Conservation (phyloP, 2,113 vertebrate species). For the Platysteira castanea region DNA sequence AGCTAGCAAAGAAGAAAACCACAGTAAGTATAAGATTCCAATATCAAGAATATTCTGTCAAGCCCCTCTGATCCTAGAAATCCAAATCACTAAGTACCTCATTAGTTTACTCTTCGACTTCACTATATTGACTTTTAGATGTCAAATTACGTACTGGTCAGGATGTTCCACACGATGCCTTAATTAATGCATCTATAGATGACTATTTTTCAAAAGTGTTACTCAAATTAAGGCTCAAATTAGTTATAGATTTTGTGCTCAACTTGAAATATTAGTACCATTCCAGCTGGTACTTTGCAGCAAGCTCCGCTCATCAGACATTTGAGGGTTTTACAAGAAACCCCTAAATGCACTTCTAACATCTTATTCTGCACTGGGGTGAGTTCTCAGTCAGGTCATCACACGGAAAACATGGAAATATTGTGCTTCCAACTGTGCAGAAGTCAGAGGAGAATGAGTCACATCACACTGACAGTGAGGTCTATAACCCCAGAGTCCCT, state of each 20-base stretch:
- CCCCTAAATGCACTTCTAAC: not conserved
- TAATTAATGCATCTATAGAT: not conserved
- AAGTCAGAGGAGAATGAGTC: not conserved
- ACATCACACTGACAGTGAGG: not conserved
- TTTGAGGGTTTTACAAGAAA: not conserved
- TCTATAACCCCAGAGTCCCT: not conserved
- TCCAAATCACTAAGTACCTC: not conserved
- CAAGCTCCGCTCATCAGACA: not conserved
- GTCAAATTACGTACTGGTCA: not conserved
- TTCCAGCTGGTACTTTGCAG: not conserved
- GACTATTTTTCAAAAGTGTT: not conserved
- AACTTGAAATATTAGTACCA: not conserved
- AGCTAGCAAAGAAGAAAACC: not conserved
- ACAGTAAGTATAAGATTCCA: not conserved
- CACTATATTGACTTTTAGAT: not conserved
- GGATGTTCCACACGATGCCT: not conserved
- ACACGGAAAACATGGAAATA: not conserved
- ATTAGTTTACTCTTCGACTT: not conserved
- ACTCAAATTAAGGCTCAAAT: conserved; percentile 14
- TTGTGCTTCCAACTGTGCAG: fast-evolving
- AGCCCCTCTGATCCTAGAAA: not conserved
- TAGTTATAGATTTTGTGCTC: conserved; percentile 5
- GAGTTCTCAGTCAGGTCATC: not conserved
- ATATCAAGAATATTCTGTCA: not conserved
- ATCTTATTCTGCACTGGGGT: not conserved